A percentile compares a stretch with the other conserved stretches of the same genome.
These are phyloP conservation scores for Branchipolynoe longqiensis DNA, from an alignment of 2,888 invertebrate genomes.

Conservation along the genomic window DNA sequence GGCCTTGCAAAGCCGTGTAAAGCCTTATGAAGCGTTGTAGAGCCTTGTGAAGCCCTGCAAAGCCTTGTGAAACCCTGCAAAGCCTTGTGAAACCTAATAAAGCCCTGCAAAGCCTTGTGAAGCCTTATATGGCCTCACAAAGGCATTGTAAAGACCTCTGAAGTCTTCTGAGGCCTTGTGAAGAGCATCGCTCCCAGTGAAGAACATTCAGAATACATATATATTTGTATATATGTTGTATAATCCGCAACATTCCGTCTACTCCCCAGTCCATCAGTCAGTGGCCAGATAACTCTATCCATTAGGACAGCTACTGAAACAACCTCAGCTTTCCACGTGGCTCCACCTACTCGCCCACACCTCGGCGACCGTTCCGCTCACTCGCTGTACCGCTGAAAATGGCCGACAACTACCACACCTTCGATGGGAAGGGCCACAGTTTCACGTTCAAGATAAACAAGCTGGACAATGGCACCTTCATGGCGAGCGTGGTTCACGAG, in stretches of 20 bases:
- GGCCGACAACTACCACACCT: constrained; percentile 16
- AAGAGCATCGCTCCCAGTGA: no score
- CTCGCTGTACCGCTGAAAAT: no score
- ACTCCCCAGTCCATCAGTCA: neutral
- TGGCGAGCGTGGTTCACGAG: constrained; percentile 62
- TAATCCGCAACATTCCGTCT: no score
- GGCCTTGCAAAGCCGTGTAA: neutral
- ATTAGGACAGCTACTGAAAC: no score
- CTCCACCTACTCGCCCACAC: no score
- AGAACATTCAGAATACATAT: no score
- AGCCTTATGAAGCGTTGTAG: neutral
- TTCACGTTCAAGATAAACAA: constrained; percentile 64
- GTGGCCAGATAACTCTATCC: no score
- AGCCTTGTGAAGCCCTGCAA: neutral
- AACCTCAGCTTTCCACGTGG: no score
- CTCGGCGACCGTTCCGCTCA: no score
- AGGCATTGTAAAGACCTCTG: neutral
- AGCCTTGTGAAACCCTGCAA: neutral
- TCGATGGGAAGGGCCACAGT: constrained; percentile 27
- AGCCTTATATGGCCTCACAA: neutral
- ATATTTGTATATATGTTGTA: no score
- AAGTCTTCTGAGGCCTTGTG: neutral
- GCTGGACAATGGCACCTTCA: constrained; percentile 63
- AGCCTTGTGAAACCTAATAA: neutral
- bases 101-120: neutral